Conservation (phyloP, 1,140 invertebrate species). For the Copidosoma floridanum region DNA sequence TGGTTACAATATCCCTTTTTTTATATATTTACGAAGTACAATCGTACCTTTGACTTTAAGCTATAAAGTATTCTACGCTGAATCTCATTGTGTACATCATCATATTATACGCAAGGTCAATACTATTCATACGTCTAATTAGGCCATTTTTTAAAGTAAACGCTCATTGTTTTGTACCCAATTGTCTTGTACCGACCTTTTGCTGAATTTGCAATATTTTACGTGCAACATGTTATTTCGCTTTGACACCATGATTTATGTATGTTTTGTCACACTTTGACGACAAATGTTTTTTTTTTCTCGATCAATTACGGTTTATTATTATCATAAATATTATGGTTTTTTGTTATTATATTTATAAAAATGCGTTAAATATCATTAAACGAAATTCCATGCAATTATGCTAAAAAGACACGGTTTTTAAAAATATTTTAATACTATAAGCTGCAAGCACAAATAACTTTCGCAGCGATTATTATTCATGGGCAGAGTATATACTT, state of each 20-base stretch:
- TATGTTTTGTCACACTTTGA: neutral
- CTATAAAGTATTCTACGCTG: no score
- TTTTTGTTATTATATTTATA: neutral
- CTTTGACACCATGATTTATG: conserved; percentile 8
- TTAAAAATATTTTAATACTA: no score
- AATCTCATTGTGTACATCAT: neutral
- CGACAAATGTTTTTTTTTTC: neutral
- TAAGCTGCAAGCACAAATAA: no score
- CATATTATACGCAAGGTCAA: conserved; percentile 8
- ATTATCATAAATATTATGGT: conserved; percentile 9
- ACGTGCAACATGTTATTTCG: neutral
- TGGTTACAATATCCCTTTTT: no score
- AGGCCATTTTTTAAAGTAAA: conserved; percentile 15
- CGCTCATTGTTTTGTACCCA: conserved; percentile 12
- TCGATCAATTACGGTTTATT: neutral
- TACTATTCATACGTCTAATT: conserved; percentile 20
- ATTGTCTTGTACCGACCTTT: conserved; percentile 9
- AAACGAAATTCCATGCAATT: no score
- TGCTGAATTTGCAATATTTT: neutral
- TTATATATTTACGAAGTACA: no score
- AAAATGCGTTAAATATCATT: no score
- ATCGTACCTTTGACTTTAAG: no score
- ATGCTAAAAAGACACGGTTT: no score
- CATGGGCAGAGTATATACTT: no score
- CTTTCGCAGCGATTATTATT: no score